Evolutionary conservation across 1,140 invertebrate species (phyloP).

Genomic region (Plectrocnemia conspersa): DNA sequence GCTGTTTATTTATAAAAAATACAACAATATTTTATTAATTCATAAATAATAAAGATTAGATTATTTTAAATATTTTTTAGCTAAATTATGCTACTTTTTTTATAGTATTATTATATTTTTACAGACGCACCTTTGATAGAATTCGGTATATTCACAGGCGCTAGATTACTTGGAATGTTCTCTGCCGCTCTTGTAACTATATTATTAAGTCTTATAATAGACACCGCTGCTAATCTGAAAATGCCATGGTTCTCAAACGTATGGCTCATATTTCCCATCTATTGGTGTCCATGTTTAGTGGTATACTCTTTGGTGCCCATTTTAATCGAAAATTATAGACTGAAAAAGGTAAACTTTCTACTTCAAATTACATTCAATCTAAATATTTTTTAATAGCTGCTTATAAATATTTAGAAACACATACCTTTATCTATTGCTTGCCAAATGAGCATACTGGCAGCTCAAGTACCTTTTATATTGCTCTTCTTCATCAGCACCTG

Average conservation of each 20-base stretch:
- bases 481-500: constrained; percentile 26
- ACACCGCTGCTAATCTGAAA: constrained; percentile 5
- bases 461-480: constrained; percentile 25
- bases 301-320: neutral
- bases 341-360: constrained; percentile 19
- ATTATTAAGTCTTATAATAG: constrained; percentile 13
- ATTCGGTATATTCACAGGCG: constrained; percentile 4
- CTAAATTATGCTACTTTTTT: too few species aligned
- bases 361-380: too few species aligned
- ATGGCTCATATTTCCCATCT: constrained; percentile 23
- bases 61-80: too few species aligned
- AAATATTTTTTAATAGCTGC: too few species aligned
- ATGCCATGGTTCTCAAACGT: constrained; percentile 25
- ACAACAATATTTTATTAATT: too few species aligned
- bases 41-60: too few species aligned
- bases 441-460: constrained; percentile 27
- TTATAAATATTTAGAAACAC: too few species aligned
- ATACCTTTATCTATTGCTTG: constrained; percentile 19
- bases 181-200: constrained; percentile 10
- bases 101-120: too few species aligned
- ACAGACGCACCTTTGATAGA: constrained; percentile 18
- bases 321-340: constrained; percentile 15
- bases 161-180: constrained; percentile 9
- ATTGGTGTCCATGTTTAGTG: constrained; percentile 19
- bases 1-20: too few species aligned